Evolutionary conservation across 2,888 invertebrate genomes (phyloP).

Genomic region (Hypolimnas misippus): DNA sequence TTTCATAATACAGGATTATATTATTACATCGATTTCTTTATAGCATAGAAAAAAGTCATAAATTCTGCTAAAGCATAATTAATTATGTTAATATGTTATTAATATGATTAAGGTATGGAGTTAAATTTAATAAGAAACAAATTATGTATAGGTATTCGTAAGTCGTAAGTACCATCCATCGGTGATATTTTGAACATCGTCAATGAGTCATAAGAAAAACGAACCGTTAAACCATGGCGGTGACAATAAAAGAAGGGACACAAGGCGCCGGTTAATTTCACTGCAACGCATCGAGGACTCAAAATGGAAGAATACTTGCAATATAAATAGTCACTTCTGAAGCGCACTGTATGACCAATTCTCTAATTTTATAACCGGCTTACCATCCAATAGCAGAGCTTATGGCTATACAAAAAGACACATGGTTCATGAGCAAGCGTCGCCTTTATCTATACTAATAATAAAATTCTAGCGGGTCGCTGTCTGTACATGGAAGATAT

Average conservation of each 20-base stretch:
- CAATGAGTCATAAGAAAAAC: slow-evolving; percentile 75
- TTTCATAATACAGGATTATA: too few species aligned
- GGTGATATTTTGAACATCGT: slow-evolving; percentile 62
- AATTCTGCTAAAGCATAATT: background rate
- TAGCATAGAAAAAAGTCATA: background rate
- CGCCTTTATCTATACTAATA: slow-evolving; percentile 1
- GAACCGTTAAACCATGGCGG: slow-evolving; percentile 60
- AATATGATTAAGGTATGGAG: background rate
- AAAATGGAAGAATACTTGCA: slow-evolving; percentile 72
- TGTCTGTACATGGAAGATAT: too few species aligned
- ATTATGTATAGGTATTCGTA: too few species aligned
- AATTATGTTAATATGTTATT: background rate
- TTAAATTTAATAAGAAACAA: too few species aligned
- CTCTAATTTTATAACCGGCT: slow-evolving; percentile 68
- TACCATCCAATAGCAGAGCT: slow-evolving; percentile 25
- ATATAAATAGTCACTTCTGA: slow-evolving; percentile 68
- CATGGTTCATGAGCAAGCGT: slow-evolving; percentile 17
- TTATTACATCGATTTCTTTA: background rate
- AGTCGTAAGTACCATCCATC: slow-evolving; percentile 41
- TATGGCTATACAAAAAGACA: slow-evolving; percentile 31
- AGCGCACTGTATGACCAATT: slow-evolving; percentile 71
- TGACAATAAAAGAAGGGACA: slow-evolving; percentile 67
- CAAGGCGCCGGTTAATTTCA: slow-evolving; percentile 79
- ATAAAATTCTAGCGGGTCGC: too few species aligned
- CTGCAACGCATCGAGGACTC: slow-evolving; percentile 58